Conservation (phyloP, 2,113 vertebrate species). For the Brienomyrus brachyistius region DNA sequence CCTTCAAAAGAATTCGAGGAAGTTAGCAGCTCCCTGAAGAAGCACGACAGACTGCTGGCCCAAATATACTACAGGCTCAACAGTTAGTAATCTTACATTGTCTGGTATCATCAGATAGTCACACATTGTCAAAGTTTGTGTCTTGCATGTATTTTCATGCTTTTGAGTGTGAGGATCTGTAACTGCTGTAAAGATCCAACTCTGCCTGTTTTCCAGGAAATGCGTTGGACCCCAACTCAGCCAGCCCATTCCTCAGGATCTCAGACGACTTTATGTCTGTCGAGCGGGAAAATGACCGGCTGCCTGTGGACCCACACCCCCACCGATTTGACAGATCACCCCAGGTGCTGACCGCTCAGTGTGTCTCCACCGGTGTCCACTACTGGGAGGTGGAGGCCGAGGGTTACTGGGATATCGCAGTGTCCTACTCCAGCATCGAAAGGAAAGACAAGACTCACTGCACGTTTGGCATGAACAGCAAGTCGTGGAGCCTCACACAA, state of each 20-base stretch:
- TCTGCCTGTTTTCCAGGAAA: neutral
- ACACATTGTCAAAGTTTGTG: neutral
- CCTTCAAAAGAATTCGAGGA: neutral
- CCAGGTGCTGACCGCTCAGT: conserved; percentile 38
- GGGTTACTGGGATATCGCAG: conserved; percentile 43
- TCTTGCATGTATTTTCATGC: neutral
- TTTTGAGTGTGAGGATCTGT: neutral
- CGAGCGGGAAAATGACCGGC: conserved; percentile 21
- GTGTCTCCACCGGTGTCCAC: conserved; percentile 35
- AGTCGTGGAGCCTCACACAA: conserved; percentile 45
- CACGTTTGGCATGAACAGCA: conserved; percentile 28
- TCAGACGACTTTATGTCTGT: conserved; percentile 37
- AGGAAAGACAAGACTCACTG: conserved; percentile 23
- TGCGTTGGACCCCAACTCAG: conserved; percentile 34
- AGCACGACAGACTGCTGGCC: neutral
- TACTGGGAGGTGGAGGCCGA: conserved; percentile 40
- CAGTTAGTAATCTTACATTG: neutral
- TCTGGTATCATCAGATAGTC: neutral
- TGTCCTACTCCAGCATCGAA: conserved; percentile 37
- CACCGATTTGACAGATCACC: conserved; percentile 34
- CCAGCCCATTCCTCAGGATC: conserved; percentile 32
- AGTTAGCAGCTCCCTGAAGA: neutral
- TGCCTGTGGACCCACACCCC: neutral
- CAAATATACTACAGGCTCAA: neutral
- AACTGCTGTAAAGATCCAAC: neutral